Base-by-base conservation (phyloP, 2,888 invertebrate genomes). In the Dicyrtoma fusca region DNA sequence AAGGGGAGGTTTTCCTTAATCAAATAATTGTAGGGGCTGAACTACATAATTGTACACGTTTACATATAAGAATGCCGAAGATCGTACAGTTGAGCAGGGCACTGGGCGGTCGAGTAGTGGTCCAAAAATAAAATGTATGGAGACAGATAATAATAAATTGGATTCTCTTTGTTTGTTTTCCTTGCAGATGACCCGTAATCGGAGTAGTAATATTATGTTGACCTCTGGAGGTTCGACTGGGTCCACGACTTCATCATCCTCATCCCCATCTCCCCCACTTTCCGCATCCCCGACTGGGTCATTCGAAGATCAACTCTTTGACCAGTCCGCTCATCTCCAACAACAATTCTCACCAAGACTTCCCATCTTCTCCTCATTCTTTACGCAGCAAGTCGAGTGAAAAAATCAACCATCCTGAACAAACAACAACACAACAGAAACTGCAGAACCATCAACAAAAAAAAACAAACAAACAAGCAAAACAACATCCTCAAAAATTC, bases 261-360 rank as follows among this genome's bases (percentile, higher is more conserved):
- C 70, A 53, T 69, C 69, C 57, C 73, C 73, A 3, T 73, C 73
- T 26, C 73, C 73, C 47, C 73, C 73, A 34, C 45, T 73, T 19
- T 73, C 73, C 34, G 65, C 70, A 34, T 66, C 65, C 42, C 73
- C 73, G 6, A 73, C 73, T n/a, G 73, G 73, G 5, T 73, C 73
- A 10, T 70, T 70, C 26, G 73, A 73, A 63, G 70, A 73, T 64
- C 71, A 63, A 53, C 17, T 63, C 10, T 55, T 71, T 53, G 63
- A 64, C 45, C 55, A 63, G 11, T 34, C 42, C 51, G 19, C 53
- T 17, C 51, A 51, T 63, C 71, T 63, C 44, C 71, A 63, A 23
- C 69, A 69, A 59, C 71, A 71, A 53, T 71, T 71, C 64, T 71
- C 71, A 51, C 71, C 71, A 42, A 51, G 71, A 21, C 64, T 71